Percentiles rank a stretch among this genome's conserved stretches.
Conservation (phyloP, 2,888 invertebrate species). For the Drosophila ezoana region DNA sequence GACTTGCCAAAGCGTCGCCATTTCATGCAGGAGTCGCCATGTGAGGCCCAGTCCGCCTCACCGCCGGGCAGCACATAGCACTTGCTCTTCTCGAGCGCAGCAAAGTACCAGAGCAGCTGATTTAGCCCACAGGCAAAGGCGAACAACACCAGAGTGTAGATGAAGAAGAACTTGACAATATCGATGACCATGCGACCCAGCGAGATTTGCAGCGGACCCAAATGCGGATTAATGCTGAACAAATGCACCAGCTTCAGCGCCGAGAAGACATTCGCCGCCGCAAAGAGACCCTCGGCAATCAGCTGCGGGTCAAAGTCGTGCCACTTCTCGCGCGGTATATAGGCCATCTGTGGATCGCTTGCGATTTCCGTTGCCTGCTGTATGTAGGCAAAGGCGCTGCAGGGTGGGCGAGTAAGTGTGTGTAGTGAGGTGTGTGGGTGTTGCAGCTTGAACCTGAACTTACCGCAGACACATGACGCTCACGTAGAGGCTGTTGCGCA, state of each 20-base stretch:
- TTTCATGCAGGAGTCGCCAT: conserved; percentile 92
- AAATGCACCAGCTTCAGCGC: conserved; percentile 96
- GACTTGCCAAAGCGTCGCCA: conserved; percentile 95
- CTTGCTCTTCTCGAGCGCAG: conserved; percentile 92
- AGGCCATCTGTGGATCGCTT: conserved; percentile 89
- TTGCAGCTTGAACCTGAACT: conserved; percentile 35
- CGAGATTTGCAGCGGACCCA: conserved; percentile 96
- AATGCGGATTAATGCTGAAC: conserved; percentile 96
- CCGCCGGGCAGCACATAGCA: conserved; percentile 90
- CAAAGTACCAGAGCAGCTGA: conserved; percentile 97
- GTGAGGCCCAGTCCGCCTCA: conserved; percentile 91
- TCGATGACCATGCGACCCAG: conserved; percentile 95
- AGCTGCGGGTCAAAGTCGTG: conserved; percentile 96
- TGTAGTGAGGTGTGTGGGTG: background rate
- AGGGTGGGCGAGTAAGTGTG: background rate
- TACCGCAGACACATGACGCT: conserved; percentile 88
- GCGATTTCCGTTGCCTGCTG: conserved; percentile 90
- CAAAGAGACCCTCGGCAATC: conserved; percentile 96
- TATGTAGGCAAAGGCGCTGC: conserved; percentile 90
- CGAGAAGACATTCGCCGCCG: conserved; percentile 97
- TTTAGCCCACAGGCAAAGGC: conserved; percentile 97
- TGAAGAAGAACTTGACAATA: conserved; percentile 96
- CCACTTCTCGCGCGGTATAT: conserved; percentile 94
- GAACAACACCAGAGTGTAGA: conserved; percentile 94
- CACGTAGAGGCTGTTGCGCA: conserved; percentile 94